Evolutionary conservation across 2,888 invertebrate species (phyloP).

Genomic region (Amphipoea oculea): DNA sequence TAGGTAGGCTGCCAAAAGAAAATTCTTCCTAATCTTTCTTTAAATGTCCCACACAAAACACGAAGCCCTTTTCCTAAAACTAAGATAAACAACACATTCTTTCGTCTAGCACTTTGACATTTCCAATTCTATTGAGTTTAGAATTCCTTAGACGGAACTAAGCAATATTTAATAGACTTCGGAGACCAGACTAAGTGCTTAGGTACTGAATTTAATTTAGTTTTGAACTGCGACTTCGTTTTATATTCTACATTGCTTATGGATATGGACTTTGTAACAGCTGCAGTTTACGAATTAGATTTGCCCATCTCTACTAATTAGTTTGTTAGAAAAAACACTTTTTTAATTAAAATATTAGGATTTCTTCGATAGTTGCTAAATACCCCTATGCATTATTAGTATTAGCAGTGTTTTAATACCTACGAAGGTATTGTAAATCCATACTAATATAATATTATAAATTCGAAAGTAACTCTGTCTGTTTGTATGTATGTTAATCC

Average conservation of each 20-base stretch:
- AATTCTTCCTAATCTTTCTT: not conserved
- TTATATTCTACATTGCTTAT: slow-evolving; percentile 9
- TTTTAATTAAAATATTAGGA: no score
- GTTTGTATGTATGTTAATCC: no score
- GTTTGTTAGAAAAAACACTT: no score
- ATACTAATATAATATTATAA: no score
- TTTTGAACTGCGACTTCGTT: slow-evolving; percentile 33
- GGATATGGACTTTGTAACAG: not conserved
- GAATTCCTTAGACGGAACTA: slow-evolving; percentile 38
- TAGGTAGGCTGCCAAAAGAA: not conserved
- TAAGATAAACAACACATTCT: slow-evolving; percentile 33
- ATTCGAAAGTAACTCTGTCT: no score
- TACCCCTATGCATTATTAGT: not conserved
- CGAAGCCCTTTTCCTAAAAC: not conserved
- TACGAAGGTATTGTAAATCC: no score
- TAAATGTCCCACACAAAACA: not conserved
- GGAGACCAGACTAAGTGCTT: slow-evolving; percentile 48
- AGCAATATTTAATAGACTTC: slow-evolving; percentile 59
- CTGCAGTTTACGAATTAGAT: not conserved
- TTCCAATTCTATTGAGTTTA: slow-evolving; percentile 50
- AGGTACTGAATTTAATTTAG: slow-evolving; percentile 46
- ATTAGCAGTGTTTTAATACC: not conserved
- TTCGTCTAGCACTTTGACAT: slow-evolving; percentile 45
- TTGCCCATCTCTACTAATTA: no score
- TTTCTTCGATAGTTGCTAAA: not conserved